Percentiles rank a stretch among this genome's conserved stretches.
Evolutionary conservation across 1,140 invertebrate genomes (phyloP).

Genomic region (Pseudomyrmex gracilis): DNA sequence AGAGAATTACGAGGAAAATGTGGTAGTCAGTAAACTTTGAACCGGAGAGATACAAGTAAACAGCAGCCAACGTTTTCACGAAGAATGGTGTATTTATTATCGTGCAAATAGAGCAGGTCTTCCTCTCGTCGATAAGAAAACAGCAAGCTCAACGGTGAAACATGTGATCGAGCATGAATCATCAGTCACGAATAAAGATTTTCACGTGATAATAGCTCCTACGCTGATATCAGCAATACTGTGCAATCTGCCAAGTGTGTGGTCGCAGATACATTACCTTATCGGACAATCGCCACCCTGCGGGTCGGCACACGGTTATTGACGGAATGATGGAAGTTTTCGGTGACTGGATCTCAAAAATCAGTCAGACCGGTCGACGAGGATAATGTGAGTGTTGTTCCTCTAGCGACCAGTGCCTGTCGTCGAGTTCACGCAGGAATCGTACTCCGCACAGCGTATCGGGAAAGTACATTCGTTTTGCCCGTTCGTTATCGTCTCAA

Average conservation of each 20-base stretch:
- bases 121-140: neutral
- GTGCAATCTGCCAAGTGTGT: neutral
- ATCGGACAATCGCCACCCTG: slow-evolving; percentile 85
- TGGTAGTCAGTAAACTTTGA: slow-evolving; percentile 39
- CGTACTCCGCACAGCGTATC: slow-evolving; percentile 61
- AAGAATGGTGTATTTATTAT: neutral
- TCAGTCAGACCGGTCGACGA: slow-evolving; percentile 82
- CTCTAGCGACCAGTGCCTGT: slow-evolving; percentile 76
- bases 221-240: neutral
- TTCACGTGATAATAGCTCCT: neutral
- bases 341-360: slow-evolving; percentile 85
- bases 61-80: neutral
- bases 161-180: neutral
- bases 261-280: slow-evolving; percentile 75
- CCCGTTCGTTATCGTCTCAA: slow-evolving; percentile 40
- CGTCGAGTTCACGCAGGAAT: slow-evolving; percentile 73
- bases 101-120: neutral
- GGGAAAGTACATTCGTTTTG: slow-evolving; percentile 80
- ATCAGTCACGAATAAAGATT: neutral
- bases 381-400: slow-evolving; percentile 62
- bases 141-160: neutral
- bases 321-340: slow-evolving; percentile 86
- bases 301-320: slow-evolving; percentile 85
- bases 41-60: slow-evolving; percentile 6
- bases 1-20: neutral